A percentile compares a stretch with the other conserved stretches of the same genome.
Conservation (phyloP, 2,113 vertebrate species). For the Pteropus alecto region DNA sequence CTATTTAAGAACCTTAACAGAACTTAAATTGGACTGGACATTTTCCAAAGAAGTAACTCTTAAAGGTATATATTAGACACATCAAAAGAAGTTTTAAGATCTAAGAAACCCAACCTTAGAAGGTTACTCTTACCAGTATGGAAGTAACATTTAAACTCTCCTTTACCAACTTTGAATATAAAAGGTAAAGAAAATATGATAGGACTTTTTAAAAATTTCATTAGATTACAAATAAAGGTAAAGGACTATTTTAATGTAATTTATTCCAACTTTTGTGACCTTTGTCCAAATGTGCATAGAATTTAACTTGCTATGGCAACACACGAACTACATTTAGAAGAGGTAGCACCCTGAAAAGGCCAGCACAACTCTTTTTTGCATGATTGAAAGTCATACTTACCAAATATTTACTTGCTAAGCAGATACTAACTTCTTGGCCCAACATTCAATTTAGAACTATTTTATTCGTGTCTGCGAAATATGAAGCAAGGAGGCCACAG, state of each 20-base stretch:
- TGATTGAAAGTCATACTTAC: not conserved
- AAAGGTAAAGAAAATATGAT: conserved; percentile 19
- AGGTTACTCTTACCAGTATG: not conserved
- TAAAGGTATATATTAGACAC: not conserved
- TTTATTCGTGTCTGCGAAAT: not conserved
- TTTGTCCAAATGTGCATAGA: not conserved
- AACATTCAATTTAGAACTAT: not conserved
- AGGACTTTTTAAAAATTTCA: not conserved
- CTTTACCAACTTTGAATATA: conserved; percentile 33
- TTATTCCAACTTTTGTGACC: not conserved
- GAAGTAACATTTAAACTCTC: not conserved
- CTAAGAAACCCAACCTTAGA: not conserved
- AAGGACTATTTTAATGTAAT: conserved; percentile 4
- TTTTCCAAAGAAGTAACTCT: not conserved
- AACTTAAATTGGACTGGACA: not conserved
- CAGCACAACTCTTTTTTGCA: not conserved
- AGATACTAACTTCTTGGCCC: not conserved
- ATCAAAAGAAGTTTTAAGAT: not conserved
- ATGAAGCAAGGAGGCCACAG: not conserved
- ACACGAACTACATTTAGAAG: not conserved
- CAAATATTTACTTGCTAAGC: conserved; percentile 13
- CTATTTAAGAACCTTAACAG: not conserved
- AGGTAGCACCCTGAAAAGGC: not conserved
- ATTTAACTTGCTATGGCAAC: conserved; percentile 1
- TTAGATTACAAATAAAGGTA: not conserved